Base-by-base conservation (phyloP, 2,888 invertebrate genomes). In the Aleiodes leptofemur region DNA sequence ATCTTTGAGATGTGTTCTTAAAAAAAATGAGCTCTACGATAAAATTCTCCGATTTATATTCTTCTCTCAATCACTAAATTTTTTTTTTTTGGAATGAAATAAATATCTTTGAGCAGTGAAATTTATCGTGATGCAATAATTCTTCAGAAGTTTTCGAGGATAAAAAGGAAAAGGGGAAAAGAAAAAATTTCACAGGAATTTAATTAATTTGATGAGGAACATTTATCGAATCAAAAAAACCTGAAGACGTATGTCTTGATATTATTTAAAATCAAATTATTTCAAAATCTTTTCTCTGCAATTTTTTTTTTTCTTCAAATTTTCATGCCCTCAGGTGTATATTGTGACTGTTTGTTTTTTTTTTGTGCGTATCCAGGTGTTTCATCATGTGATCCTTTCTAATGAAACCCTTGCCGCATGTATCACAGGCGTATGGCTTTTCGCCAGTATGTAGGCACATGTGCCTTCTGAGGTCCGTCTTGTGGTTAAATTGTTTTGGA, bases 341-440 rank as follows among this genome's bases (percentile, higher is more conserved):
- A 83, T 86, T 84, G 71, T 87, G 82, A 80, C 81, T 83, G 80
- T 85, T 85, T 89, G 90, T 86, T 85, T 93, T 94, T 87, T 93
- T 94, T 72, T 92, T 92, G 90, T 97, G 97, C 70, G 96, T 96
- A 82, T 95, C 95, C 82, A 93, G 92, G 89, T 96, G 96, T 89
- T 97, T 96, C 81, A 95, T 92, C 96, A 97, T 95, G 90, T 97
- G 97, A 90, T 97, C 97, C 90, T 96, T 96, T 81, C 97, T 93
- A 83, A 96, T 96, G 90, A 97, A 97, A 69, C 96, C 96, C 90
- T 97, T 97, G 77, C 94, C 93, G 89, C 97, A 97, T 78, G 93
- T 93, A 82, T 93, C 92, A 90, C 97, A 97, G 79, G 93, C 91
- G 88, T 94, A 96, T 56, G 96, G 96, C 88, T 96, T 96, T 84